Evolutionary conservation across 1,140 invertebrate species (phyloP), one percentile per base, ranked within the genome.

Genomic region (Spodoptera frugiperda): DNA sequence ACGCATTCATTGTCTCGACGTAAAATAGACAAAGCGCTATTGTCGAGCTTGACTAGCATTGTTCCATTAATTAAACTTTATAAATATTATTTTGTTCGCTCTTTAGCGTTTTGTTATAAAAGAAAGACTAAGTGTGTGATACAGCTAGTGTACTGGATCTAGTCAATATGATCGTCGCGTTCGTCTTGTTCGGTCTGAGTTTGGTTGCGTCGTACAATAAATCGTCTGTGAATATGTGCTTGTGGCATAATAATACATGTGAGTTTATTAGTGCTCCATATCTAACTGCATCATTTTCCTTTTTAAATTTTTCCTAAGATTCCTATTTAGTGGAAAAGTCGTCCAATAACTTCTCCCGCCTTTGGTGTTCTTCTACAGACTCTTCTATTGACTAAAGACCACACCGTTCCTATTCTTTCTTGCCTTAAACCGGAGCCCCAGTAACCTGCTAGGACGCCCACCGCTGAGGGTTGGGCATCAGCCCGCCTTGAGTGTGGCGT

Each of bases 201-300:
- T 44, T 79, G 19, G 76, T 68, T 25, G 76, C 55, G 14, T 57
- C 76, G 51, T 86, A 84, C 33, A 14, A 77, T 55, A 73, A 48
- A 3, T 75, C 70, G 3, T 74, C 80, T 8, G 55, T 78, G 19
- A 55, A 39, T 10, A 70, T 59, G 59, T 87, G 86, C 70, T 48
- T 87, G 15, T 85, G 82, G 85, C 79, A 87, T 68, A 85, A 87
- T 78, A 81, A 83, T 78, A 77, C 82, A 80, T 87, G 85, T 87
- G 65, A 85, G 84, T 82, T 68, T 11, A 12, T 44, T 21, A 19
- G 8, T 5, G 12, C 10, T 17, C 14, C 55, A 59, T 39, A 3
- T 30, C 25, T 25, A 25, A 2, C 25, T 25, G 25, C 0, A 1
- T 25, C 25, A 25, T 25, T 9, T 39, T 39, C 33, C 0, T 39